Percentiles rank a stretch among this genome's conserved stretches.
Conservation (phyloP, 2,888 invertebrate species). For the Cacoxenus indagator region DNA sequence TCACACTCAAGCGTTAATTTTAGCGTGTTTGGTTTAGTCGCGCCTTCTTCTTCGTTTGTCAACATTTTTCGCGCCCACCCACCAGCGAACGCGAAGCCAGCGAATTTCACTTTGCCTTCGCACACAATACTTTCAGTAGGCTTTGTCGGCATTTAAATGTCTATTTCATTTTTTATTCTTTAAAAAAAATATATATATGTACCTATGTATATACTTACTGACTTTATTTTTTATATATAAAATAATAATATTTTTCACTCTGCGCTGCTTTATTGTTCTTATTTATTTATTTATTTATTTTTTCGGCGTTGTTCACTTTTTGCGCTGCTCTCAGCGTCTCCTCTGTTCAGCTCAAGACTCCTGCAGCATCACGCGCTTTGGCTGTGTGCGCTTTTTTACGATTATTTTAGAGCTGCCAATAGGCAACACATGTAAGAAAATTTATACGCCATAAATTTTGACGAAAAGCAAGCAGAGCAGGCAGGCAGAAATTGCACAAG, state of each 20-base stretch:
- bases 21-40: too few species aligned
- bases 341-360: not conserved
- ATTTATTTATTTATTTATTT: constrained; percentile 40
- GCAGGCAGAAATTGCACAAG: not conserved
- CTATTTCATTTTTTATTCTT: too few species aligned
- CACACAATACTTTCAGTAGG: too few species aligned
- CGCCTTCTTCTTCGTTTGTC: too few species aligned
- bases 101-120: too few species aligned
- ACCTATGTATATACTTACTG: too few species aligned
- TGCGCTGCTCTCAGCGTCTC: not conserved
- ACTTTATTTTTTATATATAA: constrained; percentile 37
- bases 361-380: not conserved
- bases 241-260: not conserved
- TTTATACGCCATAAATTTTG: constrained; percentile 65
- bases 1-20: too few species aligned
- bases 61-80: too few species aligned
- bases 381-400: constrained; percentile 54
- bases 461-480: constrained; percentile 37
- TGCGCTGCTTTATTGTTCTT: not conserved
- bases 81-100: too few species aligned
- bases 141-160: too few species aligned
- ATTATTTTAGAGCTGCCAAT: constrained; percentile 65
- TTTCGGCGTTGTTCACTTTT: not conserved
- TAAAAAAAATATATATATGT: too few species aligned
- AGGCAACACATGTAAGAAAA: constrained; percentile 65